Evolutionary conservation across 2,113 vertebrate species (phyloP), one percentile per base, ranked within the genome.

Genomic region (Hipposideros armiger): DNA sequence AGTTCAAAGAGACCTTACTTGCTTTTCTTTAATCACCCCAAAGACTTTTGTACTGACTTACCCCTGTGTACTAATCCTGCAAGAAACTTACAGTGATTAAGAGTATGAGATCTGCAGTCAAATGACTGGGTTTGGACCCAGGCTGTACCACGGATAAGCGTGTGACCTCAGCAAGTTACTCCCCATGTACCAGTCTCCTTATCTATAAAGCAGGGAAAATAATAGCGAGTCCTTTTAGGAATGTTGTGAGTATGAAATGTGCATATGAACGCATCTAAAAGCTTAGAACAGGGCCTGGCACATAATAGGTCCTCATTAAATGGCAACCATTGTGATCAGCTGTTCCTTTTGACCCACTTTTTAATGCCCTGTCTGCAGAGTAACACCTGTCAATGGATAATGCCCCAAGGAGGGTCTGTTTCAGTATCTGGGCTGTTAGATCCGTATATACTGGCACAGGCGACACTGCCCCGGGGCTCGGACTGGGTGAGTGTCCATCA

Each of bases 41-140:
- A 56, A 67, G n/a, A 14, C 15, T 22, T 50, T 26, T 16, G 11
- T 52, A 6, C 26, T 64, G 52, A 70, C 28, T 72, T 10, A 16
- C 17, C 22, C 30, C 1, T 0, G 1, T 1, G 32, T 3, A 45
- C 16, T 50, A 50, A 32, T 10, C 30, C 54, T 73, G 1, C 15
- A 24, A 42, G 76, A 50, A 69, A 45, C n/a, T 19, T 32, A 45
- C 42, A 58, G 4, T 30, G 14, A 3, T 9, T 45, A 56, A 77
- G 8, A 36, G 32, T 22, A 3, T 11, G 52, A 72, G 56, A 47
- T 1, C 50, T 74, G 14, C 5, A 73, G 42, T 10, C 45, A 36
- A 13, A 40, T 8, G 13, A 2, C 47, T 9, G 7, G 7, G 24
- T 16, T 42, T 3, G 1, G 32, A 52, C 22, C 32, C n/a, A 7